A percentile compares a stretch with the other conserved stretches of the same genome.
Evolutionary conservation across 2,797 vertebrate genomes (phyloP).

Genomic region (Sciaenops ocellatus): DNA sequence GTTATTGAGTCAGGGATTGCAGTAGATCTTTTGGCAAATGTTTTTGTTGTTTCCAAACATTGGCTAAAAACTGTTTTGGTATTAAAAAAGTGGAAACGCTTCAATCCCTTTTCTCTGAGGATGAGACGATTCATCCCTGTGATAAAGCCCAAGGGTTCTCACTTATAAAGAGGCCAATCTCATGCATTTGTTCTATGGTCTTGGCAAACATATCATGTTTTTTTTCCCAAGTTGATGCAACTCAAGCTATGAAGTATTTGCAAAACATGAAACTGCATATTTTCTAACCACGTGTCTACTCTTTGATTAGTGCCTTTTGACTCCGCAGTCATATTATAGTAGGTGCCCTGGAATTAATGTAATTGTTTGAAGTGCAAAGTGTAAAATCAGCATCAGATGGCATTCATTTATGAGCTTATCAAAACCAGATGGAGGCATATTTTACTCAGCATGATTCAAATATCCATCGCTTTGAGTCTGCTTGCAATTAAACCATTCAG

Average conservation of each 20-base stretch:
- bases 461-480: constrained; percentile 78
- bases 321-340: constrained; percentile 49
- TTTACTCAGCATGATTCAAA: constrained; percentile 78
- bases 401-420: constrained; percentile 75
- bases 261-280: constrained; percentile 57
- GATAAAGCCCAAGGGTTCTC: constrained; percentile 23
- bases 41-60: constrained; percentile 65
- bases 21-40: constrained; percentile 61
- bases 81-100: constrained; percentile 51
- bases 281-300: constrained; percentile 50
- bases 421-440: constrained; percentile 82
- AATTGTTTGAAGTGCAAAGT: constrained; percentile 80
- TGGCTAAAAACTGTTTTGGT: constrained; percentile 69
- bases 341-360: constrained; percentile 71
- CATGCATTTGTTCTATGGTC: constrained; percentile 36
- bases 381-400: constrained; percentile 78
- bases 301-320: constrained; percentile 56
- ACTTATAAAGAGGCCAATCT: constrained; percentile 12
- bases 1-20: constrained; percentile 66
- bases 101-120: constrained; percentile 31
- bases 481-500: constrained; percentile 79
- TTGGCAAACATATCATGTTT: constrained; percentile 10
- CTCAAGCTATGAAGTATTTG: constrained; percentile 17
- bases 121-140: constrained; percentile 10
- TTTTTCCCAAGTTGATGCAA: constrained; percentile 16